phyloP scores from a whole-genome alignment of 2,797 vertebrate genomes.

The Taeniopygia guttata region DNA sequence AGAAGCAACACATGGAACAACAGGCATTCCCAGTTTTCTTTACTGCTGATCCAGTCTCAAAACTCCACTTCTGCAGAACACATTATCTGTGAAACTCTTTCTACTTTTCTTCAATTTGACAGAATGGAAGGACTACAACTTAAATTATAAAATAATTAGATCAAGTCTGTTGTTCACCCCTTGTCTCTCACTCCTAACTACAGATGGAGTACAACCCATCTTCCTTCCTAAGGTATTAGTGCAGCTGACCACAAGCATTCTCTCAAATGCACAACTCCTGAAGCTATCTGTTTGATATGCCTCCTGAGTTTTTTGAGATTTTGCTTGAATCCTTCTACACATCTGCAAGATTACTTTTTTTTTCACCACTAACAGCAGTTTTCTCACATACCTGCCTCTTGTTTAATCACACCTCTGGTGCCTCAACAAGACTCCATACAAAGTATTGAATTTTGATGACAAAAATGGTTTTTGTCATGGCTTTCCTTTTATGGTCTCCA shows the following conservation, averaged over 20 bases:
- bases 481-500: background rate
- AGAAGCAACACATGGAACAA: background rate
- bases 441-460: background rate
- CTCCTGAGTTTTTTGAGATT: background rate
- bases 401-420: background rate
- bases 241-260: background rate
- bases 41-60: background rate
- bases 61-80: background rate
- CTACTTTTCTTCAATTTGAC: background rate
- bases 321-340: background rate
- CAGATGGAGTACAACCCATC: background rate
- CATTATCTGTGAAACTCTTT: background rate
- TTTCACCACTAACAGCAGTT: background rate
- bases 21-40: background rate
- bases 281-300: background rate
- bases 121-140: background rate
- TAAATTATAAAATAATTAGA: background rate
- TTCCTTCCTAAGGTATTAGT: background rate
- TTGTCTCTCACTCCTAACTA: background rate
- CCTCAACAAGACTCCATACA: background rate
- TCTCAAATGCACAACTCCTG: background rate
- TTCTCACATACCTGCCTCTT: background rate
- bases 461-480: too few relatives aligned
- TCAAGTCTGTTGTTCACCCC: background rate
- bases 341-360: background rate